Evolutionary conservation across 2,888 invertebrate species (phyloP).

Genomic region (Cancer borealis): DNA sequence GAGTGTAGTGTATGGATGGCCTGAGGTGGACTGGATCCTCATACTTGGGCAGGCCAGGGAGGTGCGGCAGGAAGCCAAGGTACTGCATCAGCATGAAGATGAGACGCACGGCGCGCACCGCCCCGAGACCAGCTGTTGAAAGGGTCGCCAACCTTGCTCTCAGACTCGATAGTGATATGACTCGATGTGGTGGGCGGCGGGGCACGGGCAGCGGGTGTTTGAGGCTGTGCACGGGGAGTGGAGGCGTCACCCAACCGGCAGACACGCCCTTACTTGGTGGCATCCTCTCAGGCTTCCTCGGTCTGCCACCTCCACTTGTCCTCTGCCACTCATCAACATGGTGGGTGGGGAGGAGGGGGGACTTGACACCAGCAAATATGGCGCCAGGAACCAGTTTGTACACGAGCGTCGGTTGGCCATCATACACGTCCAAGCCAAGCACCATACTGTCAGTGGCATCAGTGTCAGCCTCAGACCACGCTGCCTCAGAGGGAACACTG

Average conservation of each 20-base stretch:
- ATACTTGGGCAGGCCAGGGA: constrained; percentile 62
- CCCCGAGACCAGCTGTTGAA: not conserved
- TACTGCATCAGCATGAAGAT: constrained; percentile 62
- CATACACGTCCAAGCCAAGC: constrained; percentile 39
- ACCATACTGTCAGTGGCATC: not conserved
- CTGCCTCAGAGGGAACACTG: not conserved
- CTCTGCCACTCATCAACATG: not conserved
- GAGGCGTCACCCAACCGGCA: not conserved
- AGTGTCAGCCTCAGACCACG: not conserved
- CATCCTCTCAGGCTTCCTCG: not conserved
- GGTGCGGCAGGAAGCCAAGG: constrained; percentile 61
- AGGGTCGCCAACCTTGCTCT: not conserved
- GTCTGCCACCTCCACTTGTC: not conserved
- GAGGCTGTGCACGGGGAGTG: not conserved
- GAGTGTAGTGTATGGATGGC: not conserved
- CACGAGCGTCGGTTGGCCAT: constrained; percentile 52
- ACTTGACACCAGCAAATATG: constrained; percentile 4
- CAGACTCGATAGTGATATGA: not conserved
- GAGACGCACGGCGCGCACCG: constrained; percentile 42
- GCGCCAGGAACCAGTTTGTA: constrained; percentile 53
- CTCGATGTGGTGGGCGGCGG: not conserved
- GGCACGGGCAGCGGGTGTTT: not conserved
- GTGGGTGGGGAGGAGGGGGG: not conserved
- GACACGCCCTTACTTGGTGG: not conserved
- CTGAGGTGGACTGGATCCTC: constrained; percentile 18